A percentile compares a stretch with the other conserved stretches of the same genome.
phyloP scores from a whole-genome alignment of 2,113 vertebrate species.

The Polyodon spathula region DNA sequence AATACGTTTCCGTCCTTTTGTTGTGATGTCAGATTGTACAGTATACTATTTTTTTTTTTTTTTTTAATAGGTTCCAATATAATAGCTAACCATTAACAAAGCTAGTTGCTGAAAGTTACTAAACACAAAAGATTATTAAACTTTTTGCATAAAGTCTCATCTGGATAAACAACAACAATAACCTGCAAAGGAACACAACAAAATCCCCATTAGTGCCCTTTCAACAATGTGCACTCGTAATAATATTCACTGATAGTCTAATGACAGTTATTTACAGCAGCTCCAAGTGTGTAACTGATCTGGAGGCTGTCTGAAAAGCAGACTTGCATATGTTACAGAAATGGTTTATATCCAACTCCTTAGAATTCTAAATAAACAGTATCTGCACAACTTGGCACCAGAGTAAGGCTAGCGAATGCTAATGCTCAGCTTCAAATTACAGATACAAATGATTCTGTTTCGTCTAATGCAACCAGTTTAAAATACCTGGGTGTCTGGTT shows the following conservation, averaged over 20 bases:
- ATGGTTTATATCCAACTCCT: slow-evolving; percentile 35
- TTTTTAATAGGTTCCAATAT: too few species aligned
- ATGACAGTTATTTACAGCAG: background rate
- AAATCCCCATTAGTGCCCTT: too few species aligned
- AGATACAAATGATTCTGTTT: slow-evolving; percentile 38
- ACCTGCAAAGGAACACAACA: too few species aligned
- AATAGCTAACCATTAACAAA: too few species aligned
- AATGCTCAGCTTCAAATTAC: slow-evolving; percentile 39
- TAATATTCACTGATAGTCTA: background rate
- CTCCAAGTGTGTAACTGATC: background rate
- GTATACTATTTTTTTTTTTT: too few species aligned
- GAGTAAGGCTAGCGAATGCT: slow-evolving; percentile 27
- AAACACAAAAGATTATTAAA: too few species aligned
- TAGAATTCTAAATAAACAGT: slow-evolving; percentile 47
- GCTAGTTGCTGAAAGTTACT: too few species aligned
- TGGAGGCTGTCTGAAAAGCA: slow-evolving; percentile 13
- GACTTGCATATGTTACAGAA: slow-evolving; percentile 24
- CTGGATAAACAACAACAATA: too few species aligned
- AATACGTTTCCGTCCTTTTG: too few species aligned
- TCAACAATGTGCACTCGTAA: too few species aligned
- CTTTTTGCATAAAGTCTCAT: too few species aligned
- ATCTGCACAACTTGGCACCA: slow-evolving; percentile 42
- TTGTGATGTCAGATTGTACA: too few species aligned
- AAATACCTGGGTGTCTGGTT: slow-evolving; percentile 38
- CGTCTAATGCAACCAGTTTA: slow-evolving; percentile 39